Base-by-base conservation (phyloP, 2,797 vertebrate species). In the Anomalospiza imberbis region DNA sequence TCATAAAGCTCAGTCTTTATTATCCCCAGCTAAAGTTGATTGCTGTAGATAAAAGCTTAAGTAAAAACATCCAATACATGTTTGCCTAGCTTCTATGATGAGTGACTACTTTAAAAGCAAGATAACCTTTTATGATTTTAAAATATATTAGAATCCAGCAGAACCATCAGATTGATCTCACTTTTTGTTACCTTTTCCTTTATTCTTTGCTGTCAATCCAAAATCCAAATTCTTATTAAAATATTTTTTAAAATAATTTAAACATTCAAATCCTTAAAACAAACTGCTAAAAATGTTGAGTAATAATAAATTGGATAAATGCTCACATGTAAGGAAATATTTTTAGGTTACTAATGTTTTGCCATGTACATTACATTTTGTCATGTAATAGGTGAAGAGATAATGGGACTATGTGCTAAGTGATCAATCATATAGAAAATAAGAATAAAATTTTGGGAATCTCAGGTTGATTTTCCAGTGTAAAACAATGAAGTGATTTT, bases 1-100 rank as follows among this genome's bases (percentile, higher is more conserved):
- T 78, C 77, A 76, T 66, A 57, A 76, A 78, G 12, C 13, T 78
- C 53, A 65, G 18, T 29, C 91, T 75, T 93, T 91, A 70, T 86
- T 81, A 88, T 72, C 58, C 51, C 38, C 9, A 32, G 24, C 15
- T 12, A 70, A 48, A 13, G 15, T 26, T 88, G 70, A 78, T 75
- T 76, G 44, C 40, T 83, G 15, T 66, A 78, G 81, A 48, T 88
- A 83, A 80, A 91, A 93, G 12, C 31, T 45, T 31, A 50, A 91
- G 51, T 73, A 54, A 89, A 93, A 94, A 66, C 65, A 71, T 80
- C 34, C 1, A 0, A 51, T 55, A 14, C 14, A 44, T 70, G 15
- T 40, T 94, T 83, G 57, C 38, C 12, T 55, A 50, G 42, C 11
- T 78, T 75, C 36, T 58, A 9, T 70, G 28, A 80, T 57, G 34